Evolutionary conservation across 2,888 invertebrate species (phyloP), one percentile per base, ranked within the genome.

Genomic region (Scotopteryx bipunctaria): DNA sequence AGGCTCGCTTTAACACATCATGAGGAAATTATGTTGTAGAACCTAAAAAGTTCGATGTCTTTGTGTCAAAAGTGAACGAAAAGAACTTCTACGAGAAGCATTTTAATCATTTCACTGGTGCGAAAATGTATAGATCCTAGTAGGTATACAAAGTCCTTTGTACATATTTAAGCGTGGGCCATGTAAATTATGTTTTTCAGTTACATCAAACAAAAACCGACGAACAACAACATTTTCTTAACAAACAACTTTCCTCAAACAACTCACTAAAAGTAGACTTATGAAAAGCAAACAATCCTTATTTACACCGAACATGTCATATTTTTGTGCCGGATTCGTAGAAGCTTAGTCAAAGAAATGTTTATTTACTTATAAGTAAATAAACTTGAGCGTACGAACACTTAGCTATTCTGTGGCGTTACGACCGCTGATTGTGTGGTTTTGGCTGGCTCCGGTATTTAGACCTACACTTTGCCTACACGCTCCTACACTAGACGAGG

Each of bases 401-500:
- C 2, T 21, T 16, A 9, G 4, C 2, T 44, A 48, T 11, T 35
- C 53, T 35, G 47, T 16, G 40, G 27, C 11, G 36, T 27, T 19
- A 23, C 40, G 17, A 14, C 23, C 19, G 13, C 33, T 13, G 16
- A 25, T 14, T 33, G 38, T 40, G 25, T 33, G 47, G 33, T 15
- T 46, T 47, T 47, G 25, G 40, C 15, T 37, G 9, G 29, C n/a
- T 16, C 19, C 21, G 37, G 25, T 8, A 40, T 29, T 32, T 19
- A 31, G 29, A 25, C 19, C 15, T 32, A 43, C 29, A 50, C 44
- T 51, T 40, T 65, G 65, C 76, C 32, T 53, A 47, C 25, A 43
- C 44, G 35, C n/a, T 43, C 43, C 33, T 45, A 83, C 83, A 78
- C 82, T 83, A 85, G 78, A 82, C 82, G 69, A 72, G 64, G 75